A percentile compares a stretch with the other conserved stretches of the same genome.
Evolutionary conservation across 2,797 vertebrate genomes (phyloP).

Genomic region (Lepidocolaptes lacrymiger): DNA sequence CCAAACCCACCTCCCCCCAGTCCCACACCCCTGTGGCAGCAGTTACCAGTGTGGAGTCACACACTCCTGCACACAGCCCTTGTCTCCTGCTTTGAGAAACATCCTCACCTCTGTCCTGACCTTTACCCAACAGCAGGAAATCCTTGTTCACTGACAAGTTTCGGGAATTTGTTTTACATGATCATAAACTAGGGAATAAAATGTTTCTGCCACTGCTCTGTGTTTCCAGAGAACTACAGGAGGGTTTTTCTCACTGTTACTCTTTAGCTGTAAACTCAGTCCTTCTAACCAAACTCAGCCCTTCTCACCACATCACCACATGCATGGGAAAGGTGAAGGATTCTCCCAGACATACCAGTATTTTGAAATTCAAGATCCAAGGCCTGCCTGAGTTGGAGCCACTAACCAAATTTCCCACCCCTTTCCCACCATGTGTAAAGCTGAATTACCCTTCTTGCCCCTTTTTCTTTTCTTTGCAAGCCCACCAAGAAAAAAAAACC

Average conservation of each 20-base stretch:
- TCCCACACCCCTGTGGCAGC: not conserved
- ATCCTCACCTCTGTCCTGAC: not conserved
- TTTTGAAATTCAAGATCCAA: not conserved
- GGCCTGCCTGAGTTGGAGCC: not conserved
- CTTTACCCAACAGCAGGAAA: not conserved
- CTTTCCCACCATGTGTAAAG: not conserved
- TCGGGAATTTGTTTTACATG: not conserved
- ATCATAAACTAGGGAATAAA: not conserved
- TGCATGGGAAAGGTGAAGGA: not conserved
- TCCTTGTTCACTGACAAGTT: not conserved
- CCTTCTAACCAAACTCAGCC: not conserved
- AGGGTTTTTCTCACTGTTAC: not conserved
- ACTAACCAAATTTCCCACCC: not conserved
- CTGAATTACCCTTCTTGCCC: not conserved
- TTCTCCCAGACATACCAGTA: not conserved
- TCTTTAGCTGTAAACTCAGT: not conserved
- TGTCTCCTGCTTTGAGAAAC: not conserved
- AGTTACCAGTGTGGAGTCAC: not conserved
- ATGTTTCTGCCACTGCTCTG: not conserved
- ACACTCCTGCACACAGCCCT: not conserved
- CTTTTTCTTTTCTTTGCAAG: not conserved
- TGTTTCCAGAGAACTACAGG: not conserved
- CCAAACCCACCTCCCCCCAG: rapidly evolving
- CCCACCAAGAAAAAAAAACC: not conserved
- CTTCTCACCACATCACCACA: rapidly evolving